Base-by-base conservation (phyloP, 2,888 invertebrate genomes). In the Pollenia griseotomentosa region DNA sequence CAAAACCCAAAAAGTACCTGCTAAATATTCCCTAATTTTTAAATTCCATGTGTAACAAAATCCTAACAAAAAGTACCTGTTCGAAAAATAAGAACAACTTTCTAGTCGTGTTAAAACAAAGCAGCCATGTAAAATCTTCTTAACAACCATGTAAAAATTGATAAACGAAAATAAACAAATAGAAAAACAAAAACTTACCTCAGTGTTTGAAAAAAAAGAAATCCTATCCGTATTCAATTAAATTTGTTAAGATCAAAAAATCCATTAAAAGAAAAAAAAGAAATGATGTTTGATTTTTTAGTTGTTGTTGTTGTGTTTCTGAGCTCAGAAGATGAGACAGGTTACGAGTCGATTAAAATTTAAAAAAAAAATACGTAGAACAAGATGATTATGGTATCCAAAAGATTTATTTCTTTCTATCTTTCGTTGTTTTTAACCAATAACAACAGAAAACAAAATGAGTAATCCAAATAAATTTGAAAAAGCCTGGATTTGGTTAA, bases 381-480 rank as follows among this genome's bases (percentile, higher is more conserved):
- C 63, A 63, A 63, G 53, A 68, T 44, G 59, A 66, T 78, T 68
- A 73, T 82, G 53, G 61, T 68, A 82, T 82, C 73, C 73, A 68
- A 53, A 59, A 66, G 61, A 66, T 51, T 65, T 48, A 44, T 70
- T 44, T 19, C 51, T 70, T 44, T 19, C 51, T 46, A 40, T 65
- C 8, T 55, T 46, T 40, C 14, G 40, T 53, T 66, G 12, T 73
- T 59, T n/a, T 33, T 55, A 10, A n/a, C 40, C 40, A 65, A 55
- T 19, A 16, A 8, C 10, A 68, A 70, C 5, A 78, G 53, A 12
- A 70, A 70, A n/a, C 14, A 51, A 51, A 63, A 85, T 84, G 84
- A 87, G 83, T 86, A 88, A 87, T 84, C 82, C 81, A 84, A 66
- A 65, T 46, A n/a, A 68, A 57, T 46, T 12, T 51, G n/a, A 23